These are phyloP conservation scores for Lordiphosa fenestrarum DNA, from an alignment of 2,888 invertebrate species.

Conservation along the genomic window DNA sequence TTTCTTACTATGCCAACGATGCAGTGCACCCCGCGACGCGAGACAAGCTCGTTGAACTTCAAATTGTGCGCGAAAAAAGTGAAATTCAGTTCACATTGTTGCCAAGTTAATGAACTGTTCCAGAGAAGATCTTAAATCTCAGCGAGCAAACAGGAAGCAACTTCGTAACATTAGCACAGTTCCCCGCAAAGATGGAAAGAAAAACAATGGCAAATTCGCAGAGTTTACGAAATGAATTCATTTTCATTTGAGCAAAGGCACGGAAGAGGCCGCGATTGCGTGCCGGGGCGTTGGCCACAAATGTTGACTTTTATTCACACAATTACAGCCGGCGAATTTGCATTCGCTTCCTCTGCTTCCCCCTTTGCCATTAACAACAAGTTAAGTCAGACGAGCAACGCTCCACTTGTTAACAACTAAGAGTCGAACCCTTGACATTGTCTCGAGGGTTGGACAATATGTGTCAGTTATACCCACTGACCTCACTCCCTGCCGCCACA, in stretches of 20 bases:
- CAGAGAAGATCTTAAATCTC: conserved; percentile 22
- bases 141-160: conserved; percentile 45
- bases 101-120: conserved; percentile 63
- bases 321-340: conserved; percentile 59
- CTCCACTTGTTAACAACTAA: conserved; percentile 56
- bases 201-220: conserved; percentile 63
- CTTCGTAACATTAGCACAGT: conserved; percentile 64
- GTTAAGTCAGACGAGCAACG: conserved; percentile 15
- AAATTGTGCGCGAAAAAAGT: conserved; percentile 62
- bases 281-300: conserved; percentile 54
- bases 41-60: conserved; percentile 62
- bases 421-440: conserved; percentile 44
- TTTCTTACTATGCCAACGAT: conserved; percentile 59
- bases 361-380: conserved; percentile 6
- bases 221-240: conserved; percentile 60
- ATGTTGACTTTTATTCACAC: conserved; percentile 72
- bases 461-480: conserved; percentile 26
- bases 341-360: conserved; percentile 34
- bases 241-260: conserved; percentile 38
- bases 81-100: conserved; percentile 54
- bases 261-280: conserved; percentile 39
- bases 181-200: conserved; percentile 17
- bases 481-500: conserved; percentile 1
- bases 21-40: conserved; percentile 21
- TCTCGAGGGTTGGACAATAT: conserved; percentile 9